A percentile compares a stretch with the other conserved stretches of the same genome.
Conservation (phyloP, 1,140 invertebrate species). For the Drosophila virilis region DNA sequence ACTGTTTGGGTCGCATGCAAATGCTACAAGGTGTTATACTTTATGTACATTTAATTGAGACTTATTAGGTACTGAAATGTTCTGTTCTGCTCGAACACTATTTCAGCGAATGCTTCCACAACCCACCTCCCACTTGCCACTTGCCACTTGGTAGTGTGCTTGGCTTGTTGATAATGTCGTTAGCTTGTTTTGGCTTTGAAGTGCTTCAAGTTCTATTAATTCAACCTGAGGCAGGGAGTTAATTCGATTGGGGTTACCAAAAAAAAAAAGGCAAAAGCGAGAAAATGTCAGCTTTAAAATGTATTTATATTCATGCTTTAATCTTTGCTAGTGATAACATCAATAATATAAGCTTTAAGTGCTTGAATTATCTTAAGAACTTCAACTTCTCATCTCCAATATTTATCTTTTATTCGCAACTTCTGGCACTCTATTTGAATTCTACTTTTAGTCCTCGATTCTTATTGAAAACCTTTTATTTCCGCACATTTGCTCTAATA, state of each 20-base stretch:
- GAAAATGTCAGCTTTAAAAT: too few relatives aligned
- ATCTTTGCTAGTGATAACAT: too few relatives aligned
- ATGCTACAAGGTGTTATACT: conserved; percentile 80
- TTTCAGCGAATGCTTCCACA: conserved; percentile 16
- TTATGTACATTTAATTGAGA: conserved; percentile 83
- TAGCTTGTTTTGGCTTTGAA: conserved; percentile 45
- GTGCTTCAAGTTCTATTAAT: conserved; percentile 23
- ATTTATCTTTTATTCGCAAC: too few relatives aligned
- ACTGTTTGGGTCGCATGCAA: conserved; percentile 61
- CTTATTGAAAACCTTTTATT: too few relatives aligned
- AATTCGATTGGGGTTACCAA: not conserved
- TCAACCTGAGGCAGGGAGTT: conserved; percentile 1
- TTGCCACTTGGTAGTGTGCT: conserved; percentile 15
- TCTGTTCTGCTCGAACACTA: conserved; percentile 20
- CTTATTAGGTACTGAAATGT: conserved; percentile 75
- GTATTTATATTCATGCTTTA: too few relatives aligned
- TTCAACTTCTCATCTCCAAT: too few relatives aligned
- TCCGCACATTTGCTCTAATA: not conserved
- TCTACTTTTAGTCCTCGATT: too few relatives aligned
- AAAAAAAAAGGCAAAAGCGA: too few relatives aligned
- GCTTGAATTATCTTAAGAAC: too few relatives aligned
- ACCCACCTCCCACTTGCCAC: not conserved
- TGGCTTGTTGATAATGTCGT: conserved; percentile 71
- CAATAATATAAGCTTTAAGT: too few relatives aligned
- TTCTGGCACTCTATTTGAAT: too few relatives aligned